These are phyloP conservation scores for Micronycteris hirsuta DNA, from an alignment of 2,113 vertebrate species.

Conservation along the genomic window DNA sequence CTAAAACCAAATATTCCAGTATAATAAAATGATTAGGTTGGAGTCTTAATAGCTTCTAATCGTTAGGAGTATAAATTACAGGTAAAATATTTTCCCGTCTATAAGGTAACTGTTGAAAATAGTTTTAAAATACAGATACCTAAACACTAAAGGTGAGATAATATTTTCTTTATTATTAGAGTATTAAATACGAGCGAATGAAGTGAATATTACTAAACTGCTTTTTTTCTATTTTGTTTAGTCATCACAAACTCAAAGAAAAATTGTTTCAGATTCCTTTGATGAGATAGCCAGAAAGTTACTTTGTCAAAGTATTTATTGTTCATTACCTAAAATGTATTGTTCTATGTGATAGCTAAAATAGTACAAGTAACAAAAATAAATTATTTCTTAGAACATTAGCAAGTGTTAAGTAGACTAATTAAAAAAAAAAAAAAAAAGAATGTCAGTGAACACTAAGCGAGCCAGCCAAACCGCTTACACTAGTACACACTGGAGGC, in stretches of 20 bases:
- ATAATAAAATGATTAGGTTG: slow-evolving; percentile 41
- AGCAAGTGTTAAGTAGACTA: background rate
- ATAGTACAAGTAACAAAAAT: slow-evolving; percentile 3
- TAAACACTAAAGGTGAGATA: background rate
- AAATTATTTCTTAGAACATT: slow-evolving; percentile 10
- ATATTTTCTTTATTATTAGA: background rate
- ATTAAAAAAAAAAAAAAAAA: background rate
- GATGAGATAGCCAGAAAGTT: background rate
- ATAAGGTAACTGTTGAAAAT: background rate
- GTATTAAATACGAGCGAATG: background rate
- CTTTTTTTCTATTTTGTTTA: background rate
- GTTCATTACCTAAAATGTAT: background rate
- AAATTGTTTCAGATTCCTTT: slow-evolving; percentile 10
- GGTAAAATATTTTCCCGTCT: slow-evolving; percentile 12
- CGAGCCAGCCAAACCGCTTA: background rate
- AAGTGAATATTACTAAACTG: background rate
- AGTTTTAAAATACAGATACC: background rate
- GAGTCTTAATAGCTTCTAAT: slow-evolving; percentile 33
- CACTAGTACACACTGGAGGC: background rate
- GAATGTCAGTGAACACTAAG: background rate
- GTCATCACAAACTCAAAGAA: background rate
- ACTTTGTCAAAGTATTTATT: background rate
- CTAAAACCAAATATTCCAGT: slow-evolving; percentile 52
- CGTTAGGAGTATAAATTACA: slow-evolving; percentile 3
- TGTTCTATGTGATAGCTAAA: background rate